These are phyloP conservation scores for Rhabdornis inornatus DNA, from an alignment of 2,113 vertebrate genomes.

Conservation along the genomic window DNA sequence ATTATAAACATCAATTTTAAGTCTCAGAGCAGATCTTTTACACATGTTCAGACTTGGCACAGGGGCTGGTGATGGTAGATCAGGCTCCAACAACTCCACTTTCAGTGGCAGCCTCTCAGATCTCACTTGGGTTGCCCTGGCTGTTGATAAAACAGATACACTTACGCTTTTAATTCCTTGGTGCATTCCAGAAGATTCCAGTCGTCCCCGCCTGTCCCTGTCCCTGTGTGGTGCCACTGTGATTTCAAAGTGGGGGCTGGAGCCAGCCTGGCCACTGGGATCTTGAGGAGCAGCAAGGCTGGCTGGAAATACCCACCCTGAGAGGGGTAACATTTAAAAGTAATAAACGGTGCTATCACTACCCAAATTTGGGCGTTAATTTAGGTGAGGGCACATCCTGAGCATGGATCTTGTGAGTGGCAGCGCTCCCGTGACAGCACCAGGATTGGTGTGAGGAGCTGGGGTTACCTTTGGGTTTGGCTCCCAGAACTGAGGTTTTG, in stretches of 20 bases:
- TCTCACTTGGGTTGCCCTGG: neutral
- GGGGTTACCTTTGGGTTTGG: neutral
- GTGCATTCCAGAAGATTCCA: neutral
- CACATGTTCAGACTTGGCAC: neutral
- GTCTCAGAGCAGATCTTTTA: neutral
- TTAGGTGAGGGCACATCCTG: neutral
- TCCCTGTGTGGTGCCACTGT: fast-evolving
- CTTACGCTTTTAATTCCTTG: neutral
- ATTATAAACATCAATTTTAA: neutral
- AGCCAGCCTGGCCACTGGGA: neutral
- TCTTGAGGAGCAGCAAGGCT: neutral
- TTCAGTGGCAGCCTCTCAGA: neutral
- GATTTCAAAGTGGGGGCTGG: neutral
- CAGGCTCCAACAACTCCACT: neutral
- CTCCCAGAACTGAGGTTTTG: neutral
- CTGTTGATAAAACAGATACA: neutral
- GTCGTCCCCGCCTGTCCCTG: neutral
- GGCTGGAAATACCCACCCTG: neutral
- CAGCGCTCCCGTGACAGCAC: fast-evolving
- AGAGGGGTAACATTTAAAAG: neutral
- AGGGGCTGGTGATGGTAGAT: neutral
- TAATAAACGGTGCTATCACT: neutral
- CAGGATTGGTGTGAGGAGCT: neutral
- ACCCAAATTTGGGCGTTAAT: neutral
- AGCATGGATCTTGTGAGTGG: neutral